These are phyloP conservation scores for Nomada lathburiana DNA, from an alignment of 2,888 invertebrate species.

Conservation along the genomic window DNA sequence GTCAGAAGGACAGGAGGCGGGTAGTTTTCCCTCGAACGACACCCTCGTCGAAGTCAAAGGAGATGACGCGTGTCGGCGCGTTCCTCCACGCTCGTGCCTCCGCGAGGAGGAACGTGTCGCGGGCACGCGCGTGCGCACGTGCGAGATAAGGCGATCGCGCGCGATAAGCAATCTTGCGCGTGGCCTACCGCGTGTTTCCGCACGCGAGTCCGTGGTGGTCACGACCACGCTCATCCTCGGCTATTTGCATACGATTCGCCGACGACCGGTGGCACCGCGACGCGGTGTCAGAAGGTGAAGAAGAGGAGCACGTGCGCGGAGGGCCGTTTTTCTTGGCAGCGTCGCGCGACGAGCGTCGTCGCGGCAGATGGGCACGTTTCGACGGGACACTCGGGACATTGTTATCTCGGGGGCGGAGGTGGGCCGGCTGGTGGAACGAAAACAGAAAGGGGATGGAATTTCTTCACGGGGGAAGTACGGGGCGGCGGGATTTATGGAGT, in stretches of 20 bases:
- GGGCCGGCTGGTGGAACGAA: no score
- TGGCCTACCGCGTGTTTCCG: constrained; percentile 42
- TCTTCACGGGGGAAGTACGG: no score
- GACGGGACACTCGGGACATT: no score
- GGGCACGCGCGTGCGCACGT: constrained; percentile 58
- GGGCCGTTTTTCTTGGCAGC: constrained; percentile 29
- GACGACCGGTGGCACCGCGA: background rate
- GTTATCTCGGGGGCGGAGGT: no score
- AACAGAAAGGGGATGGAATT: no score
- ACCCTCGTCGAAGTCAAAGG: background rate
- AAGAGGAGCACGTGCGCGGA: background rate
- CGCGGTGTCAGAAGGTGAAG: background rate
- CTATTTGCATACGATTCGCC: constrained; percentile 30
- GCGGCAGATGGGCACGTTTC: background rate
- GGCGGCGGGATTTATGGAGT: no score
- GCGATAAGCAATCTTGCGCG: constrained; percentile 59
- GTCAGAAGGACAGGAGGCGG: background rate
- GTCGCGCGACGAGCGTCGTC: background rate
- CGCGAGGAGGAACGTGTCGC: constrained; percentile 26
- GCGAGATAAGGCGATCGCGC: constrained; percentile 60
- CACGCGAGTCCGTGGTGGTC: constrained; percentile 24
- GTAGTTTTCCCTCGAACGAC: background rate
- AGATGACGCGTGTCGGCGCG: constrained; percentile 46
- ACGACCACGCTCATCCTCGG: constrained; percentile 7
- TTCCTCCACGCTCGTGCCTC: constrained; percentile 41